Evolutionary conservation across 2,113 vertebrate genomes (phyloP).

Genomic region (Progne subis): DNA sequence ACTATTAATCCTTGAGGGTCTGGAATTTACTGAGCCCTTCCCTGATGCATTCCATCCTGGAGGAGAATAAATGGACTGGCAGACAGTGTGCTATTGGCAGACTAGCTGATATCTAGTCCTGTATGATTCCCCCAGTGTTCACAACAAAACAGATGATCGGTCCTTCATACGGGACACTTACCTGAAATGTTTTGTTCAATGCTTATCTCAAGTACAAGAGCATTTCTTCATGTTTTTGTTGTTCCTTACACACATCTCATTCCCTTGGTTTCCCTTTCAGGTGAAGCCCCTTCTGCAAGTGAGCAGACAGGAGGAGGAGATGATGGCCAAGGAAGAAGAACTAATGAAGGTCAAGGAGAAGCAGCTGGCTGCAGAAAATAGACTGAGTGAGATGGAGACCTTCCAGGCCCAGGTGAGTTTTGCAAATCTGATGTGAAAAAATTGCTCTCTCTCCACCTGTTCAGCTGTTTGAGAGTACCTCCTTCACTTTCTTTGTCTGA

Average conservation of each 20-base stretch:
- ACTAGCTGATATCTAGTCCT: not conserved
- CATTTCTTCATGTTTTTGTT: not conserved
- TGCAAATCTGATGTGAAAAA: not conserved
- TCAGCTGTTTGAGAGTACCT: not conserved
- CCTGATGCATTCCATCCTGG: not conserved
- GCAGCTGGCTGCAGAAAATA: slow-evolving; percentile 85
- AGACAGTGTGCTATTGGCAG: not conserved
- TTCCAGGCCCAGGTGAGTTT: slow-evolving; percentile 87
- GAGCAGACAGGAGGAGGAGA: slow-evolving; percentile 95
- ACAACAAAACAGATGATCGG: not conserved
- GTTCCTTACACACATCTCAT: not conserved
- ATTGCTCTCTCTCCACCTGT: not conserved
- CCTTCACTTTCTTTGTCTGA: not conserved
- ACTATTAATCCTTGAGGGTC: not conserved
- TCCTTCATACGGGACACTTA: not conserved
- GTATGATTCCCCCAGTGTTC: not conserved
- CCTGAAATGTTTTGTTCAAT: not conserved
- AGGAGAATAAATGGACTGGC: not conserved
- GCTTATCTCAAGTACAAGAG: not conserved
- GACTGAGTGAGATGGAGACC: slow-evolving; percentile 84
- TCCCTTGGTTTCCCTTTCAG: slow-evolving; percentile 62
- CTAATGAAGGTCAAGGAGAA: slow-evolving; percentile 89
- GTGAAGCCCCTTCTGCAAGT: slow-evolving; percentile 97
- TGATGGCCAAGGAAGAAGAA: slow-evolving; percentile 95
- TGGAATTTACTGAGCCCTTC: not conserved